A percentile compares a stretch with the other conserved stretches of the same genome.
phyloP scores from a whole-genome alignment of 2,113 vertebrate genomes.

The Callospermophilus lateralis region DNA sequence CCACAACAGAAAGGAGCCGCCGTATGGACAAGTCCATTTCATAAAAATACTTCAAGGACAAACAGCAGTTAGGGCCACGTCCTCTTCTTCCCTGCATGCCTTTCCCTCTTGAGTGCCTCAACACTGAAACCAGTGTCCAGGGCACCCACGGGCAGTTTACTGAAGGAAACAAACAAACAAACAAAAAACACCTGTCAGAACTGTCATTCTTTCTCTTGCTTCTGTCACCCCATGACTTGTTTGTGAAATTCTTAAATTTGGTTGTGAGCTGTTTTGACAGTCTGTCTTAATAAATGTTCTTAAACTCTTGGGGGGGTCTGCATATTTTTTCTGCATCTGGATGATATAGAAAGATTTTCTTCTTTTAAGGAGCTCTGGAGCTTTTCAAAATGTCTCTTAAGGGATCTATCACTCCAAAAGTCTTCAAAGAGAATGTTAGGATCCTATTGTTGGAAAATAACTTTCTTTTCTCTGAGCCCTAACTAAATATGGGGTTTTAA shows the following conservation, averaged over 20 bases:
- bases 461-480: slow-evolving; percentile 12
- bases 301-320: slow-evolving; percentile 68
- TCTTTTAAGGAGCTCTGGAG: slow-evolving; percentile 32
- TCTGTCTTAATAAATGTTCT: slow-evolving; percentile 70
- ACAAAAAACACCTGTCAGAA: slow-evolving; percentile 46
- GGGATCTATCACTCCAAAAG: background rate
- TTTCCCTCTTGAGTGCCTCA: background rate
- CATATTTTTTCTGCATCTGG: slow-evolving; percentile 68
- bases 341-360: slow-evolving; percentile 24
- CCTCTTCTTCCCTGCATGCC: background rate
- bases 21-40: slow-evolving; percentile 57
- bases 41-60: slow-evolving; percentile 50
- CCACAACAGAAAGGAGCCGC: slow-evolving; percentile 27
- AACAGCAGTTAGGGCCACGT: background rate
- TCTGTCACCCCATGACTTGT: slow-evolving; percentile 70
- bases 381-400: slow-evolving; percentile 55
- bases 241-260: slow-evolving; percentile 77
- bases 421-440: background rate
- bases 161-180: background rate
- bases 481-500: background rate
- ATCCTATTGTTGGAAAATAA: slow-evolving; percentile 34
- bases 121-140: background rate
- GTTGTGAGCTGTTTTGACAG: slow-evolving; percentile 76
- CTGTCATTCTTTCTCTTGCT: slow-evolving; percentile 67
- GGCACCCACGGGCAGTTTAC: background rate